These are phyloP conservation scores for Rhabdornis inornatus DNA, from an alignment of 2,113 vertebrate genomes.

Conservation along the genomic window DNA sequence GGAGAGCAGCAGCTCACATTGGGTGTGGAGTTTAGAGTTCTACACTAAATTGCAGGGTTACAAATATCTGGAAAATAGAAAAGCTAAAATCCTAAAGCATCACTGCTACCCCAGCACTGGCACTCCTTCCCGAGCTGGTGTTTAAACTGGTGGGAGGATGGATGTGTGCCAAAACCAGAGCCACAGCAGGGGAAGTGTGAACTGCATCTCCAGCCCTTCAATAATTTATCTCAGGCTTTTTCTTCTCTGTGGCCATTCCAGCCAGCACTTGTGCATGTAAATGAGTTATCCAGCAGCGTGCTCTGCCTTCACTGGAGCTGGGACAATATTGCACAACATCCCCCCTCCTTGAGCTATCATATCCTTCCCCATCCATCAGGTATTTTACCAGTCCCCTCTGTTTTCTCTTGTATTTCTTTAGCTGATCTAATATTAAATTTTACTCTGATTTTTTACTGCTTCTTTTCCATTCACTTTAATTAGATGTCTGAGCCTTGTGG, in stretches of 20 bases:
- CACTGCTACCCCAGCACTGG: accelerated
- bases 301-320: not conserved
- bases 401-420: not conserved
- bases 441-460: not conserved
- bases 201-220: not conserved
- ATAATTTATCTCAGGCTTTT: not conserved
- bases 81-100: not conserved
- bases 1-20: not conserved
- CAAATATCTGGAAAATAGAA: accelerated
- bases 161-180: not conserved
- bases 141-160: not conserved
- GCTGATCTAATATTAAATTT: slow-evolving; percentile 7
- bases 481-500: not conserved
- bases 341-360: not conserved
- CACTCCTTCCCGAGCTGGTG: not conserved
- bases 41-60: accelerated
- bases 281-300: not conserved
- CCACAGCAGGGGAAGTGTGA: not conserved
- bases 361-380: not conserved
- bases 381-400: not conserved
- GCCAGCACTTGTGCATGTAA: not conserved
- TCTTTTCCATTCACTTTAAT: slow-evolving; percentile 10
- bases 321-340: not conserved
- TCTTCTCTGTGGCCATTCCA: not conserved
- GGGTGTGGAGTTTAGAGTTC: accelerated